Base-by-base conservation (phyloP, 2,113 vertebrate species). In the Neopipo cinnamomea region DNA sequence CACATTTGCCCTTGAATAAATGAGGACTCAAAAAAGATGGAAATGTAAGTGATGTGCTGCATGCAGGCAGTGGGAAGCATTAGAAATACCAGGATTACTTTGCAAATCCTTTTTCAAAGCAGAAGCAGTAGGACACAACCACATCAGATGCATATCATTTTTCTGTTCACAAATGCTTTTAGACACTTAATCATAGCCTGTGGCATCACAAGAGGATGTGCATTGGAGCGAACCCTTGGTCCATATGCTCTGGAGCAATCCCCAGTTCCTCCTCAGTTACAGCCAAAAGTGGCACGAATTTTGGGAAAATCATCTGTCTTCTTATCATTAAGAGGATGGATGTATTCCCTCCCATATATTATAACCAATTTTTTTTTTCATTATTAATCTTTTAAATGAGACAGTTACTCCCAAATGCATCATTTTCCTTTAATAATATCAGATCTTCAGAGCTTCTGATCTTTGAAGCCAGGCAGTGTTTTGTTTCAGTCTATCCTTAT, bases 241-340 rank as follows among this genome's bases (percentile, higher is more conserved):
- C 94, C 91, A 76, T 94, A 88, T 96, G 95, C 85, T 94, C 81
- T 89, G 85, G 87, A 88, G 87, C 87, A 88, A 74, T 72, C 87
- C 81, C 77, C 78, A 82, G 66, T 66, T 93, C 62, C 18, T 95
- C 37, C 25, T 61, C 70, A 70, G 44, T 72, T 68, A 53, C 44
- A 85, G 81, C 89, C 91, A 95, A 89, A 91, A 80, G 35, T 33
- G 33, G n/a, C 58, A 73, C n/a, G 88, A 89, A 84, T 94, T 89
- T 82, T 6, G n/a, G 62, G n/a, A 65, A 89, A 27, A 70, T 94
- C 52, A 76, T 95, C 61, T 85, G 59, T 81, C 93, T 91, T 87
- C 27, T 88, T 79, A 52, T 72, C 74, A 70, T 83, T 62, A 94
- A 66, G 53, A 85, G 30, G 56, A 80, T 76, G 50, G 63, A 83